These are phyloP conservation scores for Eupithecia tripunctaria DNA, from an alignment of 2,888 invertebrate genomes.

Conservation along the genomic window DNA sequence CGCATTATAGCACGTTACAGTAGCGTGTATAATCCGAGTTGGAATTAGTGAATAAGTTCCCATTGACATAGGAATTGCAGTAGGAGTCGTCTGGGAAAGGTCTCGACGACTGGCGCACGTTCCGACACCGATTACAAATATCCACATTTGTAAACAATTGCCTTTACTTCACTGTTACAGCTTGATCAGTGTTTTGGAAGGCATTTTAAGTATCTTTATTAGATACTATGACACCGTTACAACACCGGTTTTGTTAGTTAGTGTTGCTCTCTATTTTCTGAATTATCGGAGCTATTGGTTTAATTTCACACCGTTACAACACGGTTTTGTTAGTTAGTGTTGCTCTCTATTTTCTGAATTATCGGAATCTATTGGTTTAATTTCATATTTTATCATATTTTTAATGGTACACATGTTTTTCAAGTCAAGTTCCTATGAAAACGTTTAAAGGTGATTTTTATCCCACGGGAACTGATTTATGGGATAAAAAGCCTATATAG, in stretches of 20 bases:
- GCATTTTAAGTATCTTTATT: slow-evolving; percentile 6
- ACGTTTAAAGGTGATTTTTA: no score
- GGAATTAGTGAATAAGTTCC: slow-evolving; percentile 27
- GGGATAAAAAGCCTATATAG: no score
- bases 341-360: not conserved
- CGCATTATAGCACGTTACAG: not conserved
- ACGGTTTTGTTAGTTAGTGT: not conserved
- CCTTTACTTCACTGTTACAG: slow-evolving; percentile 19
- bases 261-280: not conserved
- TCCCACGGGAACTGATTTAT: no score
- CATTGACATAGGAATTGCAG: slow-evolving; percentile 57
- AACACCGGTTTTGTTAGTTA: not conserved
- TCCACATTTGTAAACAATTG: slow-evolving; percentile 50
- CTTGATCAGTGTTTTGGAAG: slow-evolving; percentile 15
- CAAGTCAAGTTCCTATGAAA: no score
- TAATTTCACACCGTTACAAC: not conserved
- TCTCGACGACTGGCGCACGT: slow-evolving; percentile 43
- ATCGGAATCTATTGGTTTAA: no score
- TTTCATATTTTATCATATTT: no score
- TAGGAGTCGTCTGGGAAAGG: slow-evolving; percentile 55
- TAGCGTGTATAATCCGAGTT: not conserved
- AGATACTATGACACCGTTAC: not conserved
- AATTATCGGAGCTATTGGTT: no score
- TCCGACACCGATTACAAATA: slow-evolving; percentile 55
- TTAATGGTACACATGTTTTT: no score